These are phyloP conservation scores for Lepidonotus clava DNA, from an alignment of 2,888 invertebrate genomes.

Conservation along the genomic window DNA sequence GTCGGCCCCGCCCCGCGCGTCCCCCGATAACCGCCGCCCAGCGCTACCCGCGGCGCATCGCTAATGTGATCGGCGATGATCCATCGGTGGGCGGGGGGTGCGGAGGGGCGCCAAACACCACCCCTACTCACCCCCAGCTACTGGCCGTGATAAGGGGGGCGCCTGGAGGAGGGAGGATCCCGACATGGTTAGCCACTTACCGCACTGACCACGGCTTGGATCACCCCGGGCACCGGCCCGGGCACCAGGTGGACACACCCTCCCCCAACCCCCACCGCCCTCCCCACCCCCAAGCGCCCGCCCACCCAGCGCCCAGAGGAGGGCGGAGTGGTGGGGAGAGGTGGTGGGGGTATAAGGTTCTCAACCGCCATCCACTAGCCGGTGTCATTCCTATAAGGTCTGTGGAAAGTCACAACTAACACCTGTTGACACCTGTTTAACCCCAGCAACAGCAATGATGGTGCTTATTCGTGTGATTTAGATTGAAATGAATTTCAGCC, in stretches of 20 bases:
- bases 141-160: background rate
- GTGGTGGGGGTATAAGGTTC: too few species aligned
- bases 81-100: background rate
- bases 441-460: too few species aligned
- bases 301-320: background rate
- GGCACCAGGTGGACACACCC: background rate
- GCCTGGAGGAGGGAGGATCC: conserved; percentile 36
- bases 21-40: background rate
- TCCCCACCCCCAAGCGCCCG: background rate
- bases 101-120: too few species aligned
- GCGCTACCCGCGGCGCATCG: conserved; percentile 22
- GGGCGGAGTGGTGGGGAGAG: too few species aligned
- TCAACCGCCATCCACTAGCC: too few species aligned
- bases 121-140: background rate
- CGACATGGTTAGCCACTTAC: conserved; percentile 39
- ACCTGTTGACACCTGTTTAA: too few species aligned
- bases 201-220: too few species aligned
- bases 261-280: background rate
- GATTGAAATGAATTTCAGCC: too few species aligned
- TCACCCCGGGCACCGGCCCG: too few species aligned
- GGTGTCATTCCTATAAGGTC: too few species aligned
- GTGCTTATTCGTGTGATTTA: too few species aligned
- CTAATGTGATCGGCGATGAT: conserved; percentile 29
- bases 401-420: too few species aligned
- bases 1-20: background rate